Evolutionary conservation across 23 tunicate genomes (phyloP).

Genomic region (Styela plicata): DNA sequence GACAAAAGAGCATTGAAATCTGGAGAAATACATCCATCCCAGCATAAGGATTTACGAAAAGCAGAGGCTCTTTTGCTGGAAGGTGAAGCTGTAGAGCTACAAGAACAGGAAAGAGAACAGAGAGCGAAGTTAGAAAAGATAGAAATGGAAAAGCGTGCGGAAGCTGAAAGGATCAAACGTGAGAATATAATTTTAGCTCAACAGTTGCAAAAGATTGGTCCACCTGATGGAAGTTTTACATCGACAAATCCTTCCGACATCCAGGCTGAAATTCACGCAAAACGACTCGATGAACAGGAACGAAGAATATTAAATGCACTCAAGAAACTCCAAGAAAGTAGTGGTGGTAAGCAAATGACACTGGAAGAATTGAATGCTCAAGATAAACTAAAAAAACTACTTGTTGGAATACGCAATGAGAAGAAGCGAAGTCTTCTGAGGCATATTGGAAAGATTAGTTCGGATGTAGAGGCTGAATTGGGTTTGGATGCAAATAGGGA

Average conservation of each 20-base stretch:
- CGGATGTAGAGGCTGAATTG: background rate
- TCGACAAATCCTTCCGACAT: background rate
- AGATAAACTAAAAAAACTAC: background rate
- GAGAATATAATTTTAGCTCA: background rate
- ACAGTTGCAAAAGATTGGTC: background rate
- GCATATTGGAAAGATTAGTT: background rate
- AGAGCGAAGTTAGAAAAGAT: background rate
- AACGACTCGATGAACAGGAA: background rate
- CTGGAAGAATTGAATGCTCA: background rate
- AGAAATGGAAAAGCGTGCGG: background rate
- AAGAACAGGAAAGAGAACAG: background rate
- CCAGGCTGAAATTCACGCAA: background rate
- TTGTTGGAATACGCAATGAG: background rate
- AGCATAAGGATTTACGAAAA: conserved; percentile 1
- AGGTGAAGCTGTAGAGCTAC: background rate
- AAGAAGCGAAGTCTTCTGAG: background rate
- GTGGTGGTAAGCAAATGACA: background rate
- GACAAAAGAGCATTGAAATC: background rate
- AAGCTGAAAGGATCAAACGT: background rate
- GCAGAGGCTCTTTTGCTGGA: conserved; percentile 9
- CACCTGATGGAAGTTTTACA: background rate
- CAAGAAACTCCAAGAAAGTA: background rate
- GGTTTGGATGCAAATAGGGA: background rate
- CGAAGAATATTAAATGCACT: background rate
- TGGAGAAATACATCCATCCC: conserved; percentile 8